Percentiles rank a stretch among this genome's conserved stretches.
These are phyloP conservation scores for Frankliniella intonsa DNA, from an alignment of 2,888 invertebrate species.

Conservation along the genomic window DNA sequence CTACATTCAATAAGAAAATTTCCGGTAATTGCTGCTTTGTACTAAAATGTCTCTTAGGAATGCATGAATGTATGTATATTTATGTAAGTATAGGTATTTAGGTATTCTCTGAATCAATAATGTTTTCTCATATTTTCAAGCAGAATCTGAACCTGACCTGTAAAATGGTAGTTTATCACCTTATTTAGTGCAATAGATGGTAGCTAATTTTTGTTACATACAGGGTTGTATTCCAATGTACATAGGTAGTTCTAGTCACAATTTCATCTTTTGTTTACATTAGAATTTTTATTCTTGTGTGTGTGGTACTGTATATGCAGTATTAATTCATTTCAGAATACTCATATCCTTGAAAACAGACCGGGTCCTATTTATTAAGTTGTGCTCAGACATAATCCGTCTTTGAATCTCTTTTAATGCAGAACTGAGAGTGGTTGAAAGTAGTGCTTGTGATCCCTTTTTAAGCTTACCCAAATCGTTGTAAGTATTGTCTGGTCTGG, in stretches of 20 bases:
- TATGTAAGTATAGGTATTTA: too few relatives aligned
- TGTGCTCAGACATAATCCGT: neutral
- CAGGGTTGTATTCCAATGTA: neutral
- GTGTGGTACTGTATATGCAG: neutral
- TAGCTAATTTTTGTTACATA: neutral
- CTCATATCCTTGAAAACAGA: neutral
- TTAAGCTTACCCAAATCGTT: conserved; percentile 17
- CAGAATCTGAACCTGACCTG: too few relatives aligned
- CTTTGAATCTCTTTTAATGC: neutral
- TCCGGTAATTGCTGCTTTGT: too few relatives aligned
- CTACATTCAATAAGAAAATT: too few relatives aligned
- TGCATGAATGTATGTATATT: too few relatives aligned
- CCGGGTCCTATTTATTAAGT: neutral
- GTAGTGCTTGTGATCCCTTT: conserved; percentile 19
- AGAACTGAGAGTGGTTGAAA: neutral
- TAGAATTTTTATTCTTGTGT: neutral
- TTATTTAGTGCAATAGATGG: too few relatives aligned
- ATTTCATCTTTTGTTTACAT: neutral
- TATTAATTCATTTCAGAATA: neutral
- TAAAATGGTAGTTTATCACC: too few relatives aligned
- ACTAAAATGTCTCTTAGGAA: too few relatives aligned
- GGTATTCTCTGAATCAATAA: too few relatives aligned
- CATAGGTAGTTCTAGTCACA: conserved; percentile 16
- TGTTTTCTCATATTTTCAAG: too few relatives aligned
- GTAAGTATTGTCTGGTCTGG: neutral